Evolutionary conservation across 2,888 invertebrate species (phyloP).

Genomic region (Aporophyla lueneburgensis): DNA sequence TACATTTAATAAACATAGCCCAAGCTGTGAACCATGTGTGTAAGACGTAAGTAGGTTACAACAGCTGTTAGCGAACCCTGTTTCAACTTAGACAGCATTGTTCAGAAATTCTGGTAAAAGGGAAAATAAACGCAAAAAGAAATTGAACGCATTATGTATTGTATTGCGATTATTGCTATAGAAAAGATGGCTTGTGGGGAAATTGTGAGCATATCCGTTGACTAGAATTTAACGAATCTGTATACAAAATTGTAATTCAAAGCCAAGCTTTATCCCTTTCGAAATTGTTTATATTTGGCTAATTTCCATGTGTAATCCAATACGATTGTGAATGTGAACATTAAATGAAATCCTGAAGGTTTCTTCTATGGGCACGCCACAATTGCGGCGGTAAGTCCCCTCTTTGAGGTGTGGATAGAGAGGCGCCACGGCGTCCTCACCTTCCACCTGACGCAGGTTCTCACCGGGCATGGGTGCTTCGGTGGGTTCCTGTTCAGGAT

Average conservation of each 20-base stretch:
- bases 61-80: constrained; percentile 26
- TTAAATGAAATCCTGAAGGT: too few species aligned
- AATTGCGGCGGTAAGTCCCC: too few species aligned
- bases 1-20: constrained; percentile 52
- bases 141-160: background rate
- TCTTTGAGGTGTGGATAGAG: too few species aligned
- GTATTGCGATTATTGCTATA: background rate
- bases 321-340: constrained; percentile 2
- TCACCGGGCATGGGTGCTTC: too few species aligned
- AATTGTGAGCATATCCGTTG: background rate
- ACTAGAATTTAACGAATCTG: background rate
- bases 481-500: too few species aligned
- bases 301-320: background rate
- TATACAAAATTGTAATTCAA: constrained; percentile 18
- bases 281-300: constrained; percentile 7
- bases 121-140: background rate
- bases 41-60: constrained; percentile 45
- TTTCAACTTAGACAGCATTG: constrained; percentile 19
- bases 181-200: background rate
- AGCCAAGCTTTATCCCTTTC: background rate
- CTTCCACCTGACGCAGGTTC: too few species aligned
- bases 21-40: constrained; percentile 53
- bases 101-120: constrained; percentile 21
- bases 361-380: too few species aligned
- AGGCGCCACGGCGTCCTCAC: too few species aligned